Conservation (phyloP, 2,113 vertebrate species). For the Megaptera novaeangliae region DNA sequence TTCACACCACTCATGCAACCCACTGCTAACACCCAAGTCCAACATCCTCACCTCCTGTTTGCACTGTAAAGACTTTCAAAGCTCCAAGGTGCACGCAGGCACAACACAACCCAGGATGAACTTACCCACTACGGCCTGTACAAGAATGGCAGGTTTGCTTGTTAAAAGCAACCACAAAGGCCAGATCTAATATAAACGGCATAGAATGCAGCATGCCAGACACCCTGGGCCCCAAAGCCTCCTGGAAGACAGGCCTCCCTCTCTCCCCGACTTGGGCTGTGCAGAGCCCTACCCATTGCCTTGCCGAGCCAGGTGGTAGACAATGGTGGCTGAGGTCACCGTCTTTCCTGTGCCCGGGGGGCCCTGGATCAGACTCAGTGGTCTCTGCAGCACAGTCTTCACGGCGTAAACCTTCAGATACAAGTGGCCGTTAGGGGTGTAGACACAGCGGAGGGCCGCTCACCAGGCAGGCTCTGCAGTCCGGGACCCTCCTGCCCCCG, state of each 20-base stretch:
- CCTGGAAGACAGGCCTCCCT: not conserved
- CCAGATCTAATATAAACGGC: not conserved
- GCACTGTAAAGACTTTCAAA: accelerated
- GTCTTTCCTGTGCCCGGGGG: constrained; percentile 98
- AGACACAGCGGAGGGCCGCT: accelerated
- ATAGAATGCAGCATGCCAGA: not conserved
- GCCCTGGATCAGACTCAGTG: constrained; percentile 97
- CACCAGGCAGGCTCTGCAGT: accelerated
- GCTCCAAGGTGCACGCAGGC: not conserved
- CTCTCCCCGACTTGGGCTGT: accelerated
- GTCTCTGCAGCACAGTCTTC: constrained; percentile 97
- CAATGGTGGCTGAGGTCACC: constrained; percentile 97
- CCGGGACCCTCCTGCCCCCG: not conserved
- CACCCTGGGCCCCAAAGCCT: not conserved
- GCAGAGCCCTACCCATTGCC: constrained; percentile 89
- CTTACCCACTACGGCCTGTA: accelerated
- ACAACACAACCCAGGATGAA: not conserved
- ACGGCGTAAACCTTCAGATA: constrained; percentile 94
- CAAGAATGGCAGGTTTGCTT: not conserved
- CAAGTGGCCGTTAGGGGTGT: accelerated
- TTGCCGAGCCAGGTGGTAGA: constrained; percentile 97
- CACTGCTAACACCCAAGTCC: accelerated
- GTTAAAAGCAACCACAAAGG: not conserved
- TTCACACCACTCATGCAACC: not conserved
- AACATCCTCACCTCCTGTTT: accelerated